Evolutionary conservation across 2,797 vertebrate genomes (phyloP).

Genomic region (Channa striata): DNA sequence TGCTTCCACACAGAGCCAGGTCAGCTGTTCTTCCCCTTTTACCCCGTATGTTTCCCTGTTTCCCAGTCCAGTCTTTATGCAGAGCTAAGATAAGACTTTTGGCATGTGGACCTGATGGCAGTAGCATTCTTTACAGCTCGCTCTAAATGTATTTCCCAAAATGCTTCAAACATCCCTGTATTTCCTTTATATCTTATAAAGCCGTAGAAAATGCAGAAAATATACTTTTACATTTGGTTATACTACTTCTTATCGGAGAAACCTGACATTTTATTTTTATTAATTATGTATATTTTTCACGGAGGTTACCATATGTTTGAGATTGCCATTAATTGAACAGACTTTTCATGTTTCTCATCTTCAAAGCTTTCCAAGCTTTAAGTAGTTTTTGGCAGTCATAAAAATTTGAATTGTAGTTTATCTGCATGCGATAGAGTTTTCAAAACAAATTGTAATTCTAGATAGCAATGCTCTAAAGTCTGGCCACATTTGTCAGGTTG

Average conservation of each 20-base stretch:
- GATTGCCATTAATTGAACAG: constrained; percentile 58
- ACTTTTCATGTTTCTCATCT: constrained; percentile 62
- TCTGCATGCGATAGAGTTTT: constrained; percentile 69
- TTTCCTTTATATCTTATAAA: neutral
- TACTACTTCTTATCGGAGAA: neutral
- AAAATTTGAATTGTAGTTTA: constrained; percentile 73
- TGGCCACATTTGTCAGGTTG: constrained; percentile 60
- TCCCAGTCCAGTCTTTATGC: too few relatives aligned
- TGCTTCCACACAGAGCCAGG: too few relatives aligned
- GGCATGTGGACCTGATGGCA: too few relatives aligned
- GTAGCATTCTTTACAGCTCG: too few relatives aligned
- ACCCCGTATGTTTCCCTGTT: too few relatives aligned
- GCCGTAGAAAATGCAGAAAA: neutral
- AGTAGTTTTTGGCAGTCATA: constrained; percentile 76
- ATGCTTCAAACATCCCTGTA: neutral
- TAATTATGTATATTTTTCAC: constrained; percentile 26
- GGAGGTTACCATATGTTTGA: constrained; percentile 61
- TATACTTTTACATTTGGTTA: constrained; percentile 41
- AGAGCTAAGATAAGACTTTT: too few relatives aligned
- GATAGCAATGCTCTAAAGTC: constrained; percentile 44
- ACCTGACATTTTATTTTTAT: neutral
- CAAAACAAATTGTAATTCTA: constrained; percentile 82
- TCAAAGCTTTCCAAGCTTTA: constrained; percentile 66
- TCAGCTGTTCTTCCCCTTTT: too few relatives aligned
- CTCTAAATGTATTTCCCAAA: neutral